Base-by-base conservation (phyloP, 2,797 vertebrate species). In the Chrysocyon brachyurus region DNA sequence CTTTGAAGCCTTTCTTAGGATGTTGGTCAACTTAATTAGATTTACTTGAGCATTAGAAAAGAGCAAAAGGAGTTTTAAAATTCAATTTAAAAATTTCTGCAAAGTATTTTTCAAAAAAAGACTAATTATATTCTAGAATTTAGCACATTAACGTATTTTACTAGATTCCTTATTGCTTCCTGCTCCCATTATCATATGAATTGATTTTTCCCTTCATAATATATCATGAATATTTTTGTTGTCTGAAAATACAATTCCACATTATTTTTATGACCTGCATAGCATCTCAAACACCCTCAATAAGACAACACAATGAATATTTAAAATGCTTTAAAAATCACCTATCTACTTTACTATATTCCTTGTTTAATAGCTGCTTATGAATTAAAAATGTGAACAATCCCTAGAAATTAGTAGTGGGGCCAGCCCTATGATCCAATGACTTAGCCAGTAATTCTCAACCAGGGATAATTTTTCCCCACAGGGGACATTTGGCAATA, bases 201-300 rank as follows among this genome's bases (percentile, higher is more conserved):
- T n/a, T 90, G 19, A 61, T 54, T 96, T 92, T 92, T 93, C 78
- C 36, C 40, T 87, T 91, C 57, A 59, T 22, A 91, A 79, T 54
- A 40, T 19, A 36, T 68, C 81, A 75, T 81, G 11, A 85, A 22
- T 87, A 93, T 66, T 87, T 78, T 83, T 78, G 33, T 26, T 70
- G 31, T 46, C 57, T 92, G 28, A 73, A 96, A 79, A 66, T 56
- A 64, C 5, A 84, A 6, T 84, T 79, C 21, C n/a, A 36, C n/a
- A 49, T 56, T 68, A 33, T 63, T 70, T 82, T 81, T 72, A 36
- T 94, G 75, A 64, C 24, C 1, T 77, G 31, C 8, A 36, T 28
- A 52, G 7, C 70, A 28, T 64, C 92, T 94, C 36, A 81, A 88
- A 61, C 2, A 66, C 26, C 16, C 49, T 91, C 57, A 72, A 26